phyloP scores from a whole-genome alignment of 2,888 invertebrate genomes.

The Pseudococcus jackbeardsleyi region DNA sequence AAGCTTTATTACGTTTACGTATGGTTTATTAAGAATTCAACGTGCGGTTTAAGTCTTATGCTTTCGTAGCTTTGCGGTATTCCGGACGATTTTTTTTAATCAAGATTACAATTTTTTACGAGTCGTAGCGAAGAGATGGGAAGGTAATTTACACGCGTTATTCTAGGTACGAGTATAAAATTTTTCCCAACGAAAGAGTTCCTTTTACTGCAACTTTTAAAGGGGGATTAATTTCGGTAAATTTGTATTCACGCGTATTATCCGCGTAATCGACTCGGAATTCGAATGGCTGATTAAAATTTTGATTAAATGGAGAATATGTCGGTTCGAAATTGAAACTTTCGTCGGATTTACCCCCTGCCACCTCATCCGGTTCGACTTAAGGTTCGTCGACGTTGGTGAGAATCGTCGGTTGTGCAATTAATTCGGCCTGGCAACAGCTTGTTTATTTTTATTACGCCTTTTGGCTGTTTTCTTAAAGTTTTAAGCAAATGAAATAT shows the following conservation, averaged over 20 bases:
- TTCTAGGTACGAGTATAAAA: not conserved
- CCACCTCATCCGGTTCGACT: not conserved
- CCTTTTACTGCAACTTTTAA: not conserved
- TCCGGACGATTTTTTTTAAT: not conserved
- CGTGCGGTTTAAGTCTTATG: not conserved
- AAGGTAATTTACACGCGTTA: not conserved
- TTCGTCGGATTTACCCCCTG: not conserved
- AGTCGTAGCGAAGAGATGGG: not conserved
- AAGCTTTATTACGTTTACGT: not conserved
- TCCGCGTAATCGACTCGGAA: not conserved
- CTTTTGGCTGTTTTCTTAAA: not conserved
- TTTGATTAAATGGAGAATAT: constrained; percentile 20
- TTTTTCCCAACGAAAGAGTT: not conserved
- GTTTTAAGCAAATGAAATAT: not conserved
- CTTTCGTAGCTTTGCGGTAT: not conserved
- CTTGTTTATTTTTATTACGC: not conserved
- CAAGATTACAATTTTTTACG: not conserved
- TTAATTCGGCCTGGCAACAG: not conserved
- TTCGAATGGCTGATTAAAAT: constrained; percentile 1
- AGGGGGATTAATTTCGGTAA: not conserved
- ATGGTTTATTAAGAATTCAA: constrained; percentile 20
- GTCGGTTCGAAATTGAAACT: not conserved
- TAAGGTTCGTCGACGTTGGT: too few species aligned
- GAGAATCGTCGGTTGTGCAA: not conserved
- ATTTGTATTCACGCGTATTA: constrained; percentile 25